Conservation (phyloP, 2,113 vertebrate genomes). For the Brevimyrus niger region DNA sequence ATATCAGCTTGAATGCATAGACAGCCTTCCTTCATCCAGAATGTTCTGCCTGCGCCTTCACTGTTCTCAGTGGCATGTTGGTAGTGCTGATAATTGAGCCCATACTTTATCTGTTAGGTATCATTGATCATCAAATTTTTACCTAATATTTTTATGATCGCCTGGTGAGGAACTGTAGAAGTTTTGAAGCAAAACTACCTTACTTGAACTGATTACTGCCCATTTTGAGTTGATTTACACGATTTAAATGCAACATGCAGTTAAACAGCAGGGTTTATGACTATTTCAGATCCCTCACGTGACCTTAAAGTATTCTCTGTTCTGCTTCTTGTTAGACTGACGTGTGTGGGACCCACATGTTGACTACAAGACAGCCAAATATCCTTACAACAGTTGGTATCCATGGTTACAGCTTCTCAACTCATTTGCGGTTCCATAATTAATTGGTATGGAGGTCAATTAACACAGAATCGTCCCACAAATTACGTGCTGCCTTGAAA, state of each 20-base stretch:
- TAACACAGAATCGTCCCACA: not conserved
- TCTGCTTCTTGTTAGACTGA: not conserved
- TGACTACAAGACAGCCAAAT: not conserved
- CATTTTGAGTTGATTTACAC: not conserved
- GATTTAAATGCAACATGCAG: not conserved
- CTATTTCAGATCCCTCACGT: not conserved
- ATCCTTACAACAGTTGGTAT: not conserved
- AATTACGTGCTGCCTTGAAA: not conserved
- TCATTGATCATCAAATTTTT: not conserved
- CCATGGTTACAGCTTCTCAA: not conserved
- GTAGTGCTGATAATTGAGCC: not conserved
- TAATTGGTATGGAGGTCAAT: slow-evolving; percentile 10
- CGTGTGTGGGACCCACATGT: slow-evolving; percentile 3
- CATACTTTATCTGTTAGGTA: not conserved
- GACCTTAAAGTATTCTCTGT: not conserved
- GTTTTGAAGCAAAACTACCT: not conserved
- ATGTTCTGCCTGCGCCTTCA: not conserved
- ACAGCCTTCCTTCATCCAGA: not conserved
- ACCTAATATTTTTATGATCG: not conserved
- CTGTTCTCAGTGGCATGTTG: not conserved
- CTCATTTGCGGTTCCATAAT: slow-evolving; percentile 6
- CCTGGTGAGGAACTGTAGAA: not conserved
- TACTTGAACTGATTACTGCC: not conserved
- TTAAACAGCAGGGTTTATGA: not conserved
- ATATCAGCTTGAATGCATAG: not conserved